Evolutionary conservation across 2,113 vertebrate species (phyloP).

Genomic region (Lamprotornis superbus): DNA sequence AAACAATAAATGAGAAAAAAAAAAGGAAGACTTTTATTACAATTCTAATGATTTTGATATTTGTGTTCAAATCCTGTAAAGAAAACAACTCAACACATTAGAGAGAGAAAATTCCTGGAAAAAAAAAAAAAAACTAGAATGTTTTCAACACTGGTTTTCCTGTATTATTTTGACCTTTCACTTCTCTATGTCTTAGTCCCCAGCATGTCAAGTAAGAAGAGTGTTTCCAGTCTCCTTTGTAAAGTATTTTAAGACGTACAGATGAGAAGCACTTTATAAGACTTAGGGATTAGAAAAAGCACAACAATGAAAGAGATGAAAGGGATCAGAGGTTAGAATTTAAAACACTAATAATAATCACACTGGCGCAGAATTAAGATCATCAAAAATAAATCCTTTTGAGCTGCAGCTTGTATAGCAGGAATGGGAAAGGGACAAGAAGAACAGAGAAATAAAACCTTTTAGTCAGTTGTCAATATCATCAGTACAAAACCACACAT

Average conservation of each 20-base stretch:
- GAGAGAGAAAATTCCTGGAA: not conserved
- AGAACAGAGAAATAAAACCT: constrained; percentile 4
- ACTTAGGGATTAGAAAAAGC: constrained; percentile 28
- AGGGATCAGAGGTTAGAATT: constrained; percentile 43
- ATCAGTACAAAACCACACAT: constrained; percentile 3
- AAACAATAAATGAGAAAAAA: not conserved
- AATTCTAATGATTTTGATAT: not conserved
- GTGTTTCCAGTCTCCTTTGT: not conserved
- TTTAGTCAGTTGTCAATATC: constrained; percentile 40
- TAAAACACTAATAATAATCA: constrained; percentile 48
- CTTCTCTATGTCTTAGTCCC: not conserved
- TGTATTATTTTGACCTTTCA: not conserved
- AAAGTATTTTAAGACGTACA: not conserved
- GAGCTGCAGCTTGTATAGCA: not conserved
- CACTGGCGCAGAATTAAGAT: constrained; percentile 47
- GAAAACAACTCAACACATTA: not conserved
- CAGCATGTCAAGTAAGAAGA: not conserved
- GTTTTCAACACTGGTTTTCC: not conserved
- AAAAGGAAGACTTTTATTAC: not conserved
- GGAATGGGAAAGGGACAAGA: not conserved
- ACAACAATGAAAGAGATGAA: constrained; percentile 47
- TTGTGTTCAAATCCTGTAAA: not conserved
- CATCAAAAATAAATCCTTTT: constrained; percentile 36
- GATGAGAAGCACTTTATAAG: constrained; percentile 23
- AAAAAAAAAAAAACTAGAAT: not conserved